Evolutionary conservation across 64 coral and sea anemone genomes (phyloP), one percentile per base, ranked within the genome.

Genomic region (Montipora foliosa): DNA sequence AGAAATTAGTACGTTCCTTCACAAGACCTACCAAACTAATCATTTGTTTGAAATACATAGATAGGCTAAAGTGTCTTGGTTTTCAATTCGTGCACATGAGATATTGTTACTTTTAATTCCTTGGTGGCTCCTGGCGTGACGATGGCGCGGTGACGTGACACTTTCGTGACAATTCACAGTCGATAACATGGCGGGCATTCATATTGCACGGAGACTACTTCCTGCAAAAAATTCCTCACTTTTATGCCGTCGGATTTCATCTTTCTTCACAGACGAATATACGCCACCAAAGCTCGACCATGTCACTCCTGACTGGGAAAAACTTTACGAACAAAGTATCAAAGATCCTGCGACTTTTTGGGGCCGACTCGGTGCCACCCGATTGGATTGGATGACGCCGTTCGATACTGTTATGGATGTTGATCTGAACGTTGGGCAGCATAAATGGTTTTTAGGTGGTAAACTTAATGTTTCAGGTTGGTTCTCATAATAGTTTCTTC

Each of bases 371-470:
- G 98, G 89, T 0, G 95, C 94, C 2, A 89, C 79, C 5, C 92
- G 86, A 2, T 80, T 99, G 74, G 44, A 94, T 15, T 99, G 98
- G 98, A 94, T 94, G 8, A 89, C 93, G 55, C 95, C 92, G 1
- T 99, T 99, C 82, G 89, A 94, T 71, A 84, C 78, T 61, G 98
- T 99, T 4, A 99, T 94, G 89, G 98, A 99, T 25, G 94, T 93
- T 70, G 80, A 99, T 90, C 86, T 99, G 95, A 66, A 91, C 21
- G 53, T 87, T 9, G 98, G 98, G 11, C 80, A 79, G 46, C 98
- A 99, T 50, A 91, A 79, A n/a, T 99, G 98, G 98, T 99, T 99
- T 86, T 57, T 96, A 50, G 95, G 92, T 12, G 98, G 98, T 16
- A 92, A 92, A 22, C 53, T 99, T 4, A 99, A 99, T 90, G 98